Evolutionary conservation across 2,888 invertebrate species (phyloP).

Genomic region (Diarsia mendica): DNA sequence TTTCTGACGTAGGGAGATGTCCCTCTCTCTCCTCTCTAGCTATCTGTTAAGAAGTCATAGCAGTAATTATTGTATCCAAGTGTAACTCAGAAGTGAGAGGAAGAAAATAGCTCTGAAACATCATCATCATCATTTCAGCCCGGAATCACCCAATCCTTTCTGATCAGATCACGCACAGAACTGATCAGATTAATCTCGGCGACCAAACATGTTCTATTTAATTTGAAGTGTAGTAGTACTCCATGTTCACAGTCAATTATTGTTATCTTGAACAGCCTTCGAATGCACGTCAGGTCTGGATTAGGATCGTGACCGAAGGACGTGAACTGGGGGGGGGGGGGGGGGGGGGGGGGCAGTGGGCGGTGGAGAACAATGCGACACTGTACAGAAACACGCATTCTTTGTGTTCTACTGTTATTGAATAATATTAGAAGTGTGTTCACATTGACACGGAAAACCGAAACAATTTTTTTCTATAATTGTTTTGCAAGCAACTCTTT

Average conservation of each 20-base stretch:
- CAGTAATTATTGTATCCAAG: background rate
- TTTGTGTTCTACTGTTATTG: constrained; percentile 4
- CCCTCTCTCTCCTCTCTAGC: too few relatives aligned
- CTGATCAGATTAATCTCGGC: background rate
- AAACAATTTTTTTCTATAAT: background rate
- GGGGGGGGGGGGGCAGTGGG: constrained; percentile 24
- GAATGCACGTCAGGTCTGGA: constrained; percentile 47
- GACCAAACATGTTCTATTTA: background rate
- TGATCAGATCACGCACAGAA: too few relatives aligned
- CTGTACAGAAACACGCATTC: constrained; percentile 41
- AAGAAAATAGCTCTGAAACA: background rate
- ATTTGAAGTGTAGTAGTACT: constrained; percentile 7
- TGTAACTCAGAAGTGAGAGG: background rate
- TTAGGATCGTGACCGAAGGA: constrained; percentile 62
- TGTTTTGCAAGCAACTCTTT: background rate
- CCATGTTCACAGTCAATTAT: constrained; percentile 24
- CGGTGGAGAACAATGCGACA: constrained; percentile 56
- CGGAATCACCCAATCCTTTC: too few relatives aligned
- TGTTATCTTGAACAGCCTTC: constrained; percentile 33
- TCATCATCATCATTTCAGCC: too few relatives aligned
- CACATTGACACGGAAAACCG: background rate
- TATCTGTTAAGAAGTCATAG: background rate
- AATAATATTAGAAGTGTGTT: background rate
- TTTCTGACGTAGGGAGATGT: background rate
- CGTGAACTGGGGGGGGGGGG: constrained; percentile 10